Percentiles rank a stretch among this genome's conserved stretches.
Evolutionary conservation across 2,888 invertebrate species (phyloP).

Genomic region (Asteroscopus sphinx): DNA sequence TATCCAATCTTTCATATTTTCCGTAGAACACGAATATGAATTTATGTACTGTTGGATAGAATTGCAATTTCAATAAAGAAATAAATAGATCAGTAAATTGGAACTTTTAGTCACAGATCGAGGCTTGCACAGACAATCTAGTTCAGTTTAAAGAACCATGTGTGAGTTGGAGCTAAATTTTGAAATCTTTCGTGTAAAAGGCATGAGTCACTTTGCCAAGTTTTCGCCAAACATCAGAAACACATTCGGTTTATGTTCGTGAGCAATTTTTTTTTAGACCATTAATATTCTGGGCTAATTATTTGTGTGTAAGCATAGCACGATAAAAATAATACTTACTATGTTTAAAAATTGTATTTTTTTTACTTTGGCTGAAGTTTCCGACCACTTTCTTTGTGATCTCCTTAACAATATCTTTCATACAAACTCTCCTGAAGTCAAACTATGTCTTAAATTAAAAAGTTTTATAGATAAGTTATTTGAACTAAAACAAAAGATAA

Average conservation of each 20-base stretch:
- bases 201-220: slow-evolving; percentile 28
- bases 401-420: too few relatives aligned
- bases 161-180: slow-evolving; percentile 29
- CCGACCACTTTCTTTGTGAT: background rate
- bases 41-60: slow-evolving; percentile 12
- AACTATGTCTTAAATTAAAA: too few relatives aligned
- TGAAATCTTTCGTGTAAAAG: slow-evolving; percentile 31
- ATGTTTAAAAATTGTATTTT: too few relatives aligned
- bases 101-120: slow-evolving; percentile 22
- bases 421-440: too few relatives aligned
- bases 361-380: background rate
- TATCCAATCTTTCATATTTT: slow-evolving; percentile 19
- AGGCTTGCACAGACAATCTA: slow-evolving; percentile 19
- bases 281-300: background rate
- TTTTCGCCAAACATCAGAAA: slow-evolving; percentile 16
- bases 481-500: too few relatives aligned
- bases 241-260: background rate
- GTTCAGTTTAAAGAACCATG: slow-evolving; percentile 20
- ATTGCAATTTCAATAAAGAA: slow-evolving; percentile 36
- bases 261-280: background rate
- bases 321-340: too few relatives aligned
- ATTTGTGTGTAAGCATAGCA: background rate
- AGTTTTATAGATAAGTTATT: too few relatives aligned
- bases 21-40: slow-evolving; percentile 17
- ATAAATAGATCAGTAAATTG: slow-evolving; percentile 17